phyloP scores from a whole-genome alignment of 1,140 invertebrate species.

The Bombus haemorrhoidalis region DNA sequence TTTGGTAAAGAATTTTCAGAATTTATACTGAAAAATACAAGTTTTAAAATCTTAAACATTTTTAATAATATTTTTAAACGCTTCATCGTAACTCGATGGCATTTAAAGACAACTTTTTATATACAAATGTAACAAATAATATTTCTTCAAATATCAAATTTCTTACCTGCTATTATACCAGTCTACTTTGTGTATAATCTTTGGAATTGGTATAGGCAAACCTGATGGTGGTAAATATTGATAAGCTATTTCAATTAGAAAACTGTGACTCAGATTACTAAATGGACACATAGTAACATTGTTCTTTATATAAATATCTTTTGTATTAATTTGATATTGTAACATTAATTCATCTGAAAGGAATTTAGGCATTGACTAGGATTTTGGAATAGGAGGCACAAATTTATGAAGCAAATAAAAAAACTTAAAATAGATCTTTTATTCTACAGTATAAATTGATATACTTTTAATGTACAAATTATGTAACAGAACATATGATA shows the following conservation, averaged over 20 bases:
- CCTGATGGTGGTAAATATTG: slow-evolving; percentile 77
- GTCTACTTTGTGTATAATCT: slow-evolving; percentile 51
- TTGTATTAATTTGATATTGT: slow-evolving; percentile 21
- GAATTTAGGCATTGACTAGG: slow-evolving; percentile 34
- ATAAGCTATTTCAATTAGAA: slow-evolving; percentile 74
- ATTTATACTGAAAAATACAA: slow-evolving; percentile 56
- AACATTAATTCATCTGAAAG: slow-evolving; percentile 71
- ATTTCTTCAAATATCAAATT: slow-evolving; percentile 11
- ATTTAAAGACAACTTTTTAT: not conserved
- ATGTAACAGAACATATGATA: slow-evolving; percentile 1
- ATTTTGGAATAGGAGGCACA: slow-evolving; percentile 10
- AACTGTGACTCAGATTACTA: slow-evolving; percentile 66
- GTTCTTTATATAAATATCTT: slow-evolving; percentile 13
- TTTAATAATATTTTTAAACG: not conserved
- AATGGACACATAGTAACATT: slow-evolving; percentile 30
- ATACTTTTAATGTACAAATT: slow-evolving; percentile 26
- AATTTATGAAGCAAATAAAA: not conserved
- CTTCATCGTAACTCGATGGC: not conserved
- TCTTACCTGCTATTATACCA: slow-evolving; percentile 56
- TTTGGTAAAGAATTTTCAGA: slow-evolving; percentile 56
- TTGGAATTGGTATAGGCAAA: slow-evolving; percentile 66
- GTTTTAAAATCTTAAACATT: not conserved
- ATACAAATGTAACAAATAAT: not conserved
- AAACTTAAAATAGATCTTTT: slow-evolving; percentile 36
- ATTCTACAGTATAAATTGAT: slow-evolving; percentile 44